Percentiles rank a stretch among this genome's conserved stretches.
Evolutionary conservation across 2,888 invertebrate genomes (phyloP).

Genomic region (Tineola bisselliella): DNA sequence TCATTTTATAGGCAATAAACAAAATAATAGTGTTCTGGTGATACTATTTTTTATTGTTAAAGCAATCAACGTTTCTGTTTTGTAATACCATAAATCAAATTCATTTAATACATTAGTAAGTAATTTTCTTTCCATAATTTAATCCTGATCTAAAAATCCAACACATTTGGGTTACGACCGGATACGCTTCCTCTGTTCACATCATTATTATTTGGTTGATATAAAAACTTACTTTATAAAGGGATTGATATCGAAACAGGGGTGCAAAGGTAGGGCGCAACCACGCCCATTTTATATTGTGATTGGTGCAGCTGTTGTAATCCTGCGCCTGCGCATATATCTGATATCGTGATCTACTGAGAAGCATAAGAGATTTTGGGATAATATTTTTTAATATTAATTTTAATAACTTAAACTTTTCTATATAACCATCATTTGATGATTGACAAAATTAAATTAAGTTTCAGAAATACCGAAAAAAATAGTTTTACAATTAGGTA

Average conservation of each 20-base stretch:
- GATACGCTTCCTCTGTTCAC: slow-evolving; percentile 10
- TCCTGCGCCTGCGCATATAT: slow-evolving; percentile 9
- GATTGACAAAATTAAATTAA: too few species aligned
- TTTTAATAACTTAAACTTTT: not conserved
- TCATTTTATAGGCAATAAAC: too few species aligned
- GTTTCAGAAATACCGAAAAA: too few species aligned
- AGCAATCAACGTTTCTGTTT: too few species aligned
- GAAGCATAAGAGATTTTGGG: not conserved
- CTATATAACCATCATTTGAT: too few species aligned
- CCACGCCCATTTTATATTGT: slow-evolving; percentile 61
- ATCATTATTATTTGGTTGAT: slow-evolving; percentile 26
- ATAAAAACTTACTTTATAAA: slow-evolving; percentile 59
- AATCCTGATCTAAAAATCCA: not conserved
- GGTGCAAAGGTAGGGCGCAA: slow-evolving; percentile 15
- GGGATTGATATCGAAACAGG: slow-evolving; percentile 44
- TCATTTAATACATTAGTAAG: too few species aligned
- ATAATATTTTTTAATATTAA: not conserved
- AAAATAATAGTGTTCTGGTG: too few species aligned
- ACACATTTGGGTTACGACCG: slow-evolving; percentile 1
- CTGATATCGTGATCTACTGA: not conserved
- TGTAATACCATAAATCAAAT: too few species aligned
- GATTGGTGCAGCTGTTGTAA: slow-evolving; percentile 65
- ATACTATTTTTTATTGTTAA: too few species aligned
- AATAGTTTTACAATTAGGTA: too few species aligned
- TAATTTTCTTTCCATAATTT: not conserved